phyloP scores from a whole-genome alignment of 2,888 invertebrate species.

The Muschampia plurimacula region DNA sequence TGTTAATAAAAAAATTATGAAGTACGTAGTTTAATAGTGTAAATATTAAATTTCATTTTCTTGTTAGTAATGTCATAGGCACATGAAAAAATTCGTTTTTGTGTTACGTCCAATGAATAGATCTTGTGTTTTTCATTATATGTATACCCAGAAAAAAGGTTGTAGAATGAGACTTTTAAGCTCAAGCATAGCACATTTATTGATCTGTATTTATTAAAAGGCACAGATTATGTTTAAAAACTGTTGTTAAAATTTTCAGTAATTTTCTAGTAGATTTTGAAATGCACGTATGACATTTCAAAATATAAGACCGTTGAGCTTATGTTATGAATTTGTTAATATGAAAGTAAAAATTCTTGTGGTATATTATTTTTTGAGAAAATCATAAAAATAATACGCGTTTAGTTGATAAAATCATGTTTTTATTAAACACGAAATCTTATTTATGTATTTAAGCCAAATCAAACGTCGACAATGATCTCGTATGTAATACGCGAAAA shows the following conservation, averaged over 20 bases:
- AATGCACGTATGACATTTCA: too few relatives aligned
- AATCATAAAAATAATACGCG: background rate
- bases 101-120: background rate
- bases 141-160: background rate
- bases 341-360: background rate
- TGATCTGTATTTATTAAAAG: background rate
- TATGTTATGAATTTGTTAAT: background rate
- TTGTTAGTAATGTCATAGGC: constrained; percentile 1
- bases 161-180: background rate
- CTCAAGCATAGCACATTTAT: background rate
- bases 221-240: background rate
- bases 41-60: background rate
- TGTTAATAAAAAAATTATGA: background rate
- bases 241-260: background rate
- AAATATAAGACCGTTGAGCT: background rate
- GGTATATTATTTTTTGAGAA: too few relatives aligned
- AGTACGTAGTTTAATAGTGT: constrained; percentile 6
- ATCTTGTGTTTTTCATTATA: background rate
- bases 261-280: background rate
- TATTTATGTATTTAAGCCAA: constrained; percentile 19
- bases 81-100: background rate
- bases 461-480: constrained; percentile 22
- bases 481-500: constrained; percentile 33
- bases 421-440: background rate
- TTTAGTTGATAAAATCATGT: background rate